Conservation (phyloP, 2,797 vertebrate species). For the Hozukius guyotensis region DNA sequence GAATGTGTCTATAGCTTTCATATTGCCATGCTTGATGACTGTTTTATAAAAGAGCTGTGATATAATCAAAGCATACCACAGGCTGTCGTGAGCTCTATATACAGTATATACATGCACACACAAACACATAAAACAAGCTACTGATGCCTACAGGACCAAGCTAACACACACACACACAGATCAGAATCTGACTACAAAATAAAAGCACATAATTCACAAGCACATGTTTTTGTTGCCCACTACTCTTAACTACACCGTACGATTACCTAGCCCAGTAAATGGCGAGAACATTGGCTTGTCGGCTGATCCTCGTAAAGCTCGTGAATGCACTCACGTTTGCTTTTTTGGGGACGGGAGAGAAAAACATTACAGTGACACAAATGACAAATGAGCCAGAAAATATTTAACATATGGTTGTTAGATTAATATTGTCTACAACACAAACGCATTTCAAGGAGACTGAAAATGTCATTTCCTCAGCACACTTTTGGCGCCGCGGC, state of each 20-base stretch:
- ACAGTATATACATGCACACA: not conserved
- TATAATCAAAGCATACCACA: not conserved
- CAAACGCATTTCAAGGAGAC: constrained; percentile 38
- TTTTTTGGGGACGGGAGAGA: constrained; percentile 72
- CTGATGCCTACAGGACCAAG: constrained; percentile 15
- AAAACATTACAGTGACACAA: constrained; percentile 54
- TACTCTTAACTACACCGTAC: constrained; percentile 43
- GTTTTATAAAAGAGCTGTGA: not conserved
- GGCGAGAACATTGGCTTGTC: constrained; percentile 62
- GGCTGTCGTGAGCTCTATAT: not conserved
- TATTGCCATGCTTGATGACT: too few relatives aligned
- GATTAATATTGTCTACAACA: constrained; percentile 25
- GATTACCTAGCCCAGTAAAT: constrained; percentile 75
- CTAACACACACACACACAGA: constrained; percentile 14
- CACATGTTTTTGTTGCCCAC: constrained; percentile 19
- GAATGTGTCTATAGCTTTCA: too few relatives aligned
- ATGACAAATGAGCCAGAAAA: constrained; percentile 42
- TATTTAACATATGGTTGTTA: constrained; percentile 32
- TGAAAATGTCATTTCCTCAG: constrained; percentile 29
- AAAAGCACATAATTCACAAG: constrained; percentile 35
- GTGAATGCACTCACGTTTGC: constrained; percentile 64
- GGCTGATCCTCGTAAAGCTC: constrained; percentile 71
- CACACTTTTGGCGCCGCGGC: constrained; percentile 26
- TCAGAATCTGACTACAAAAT: constrained; percentile 21
- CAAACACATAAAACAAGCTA: constrained; percentile 1